A percentile compares a stretch with the other conserved stretches of the same genome.
Evolutionary conservation across 2,888 invertebrate species (phyloP).

Genomic region (Oxyscelio sp.): DNA sequence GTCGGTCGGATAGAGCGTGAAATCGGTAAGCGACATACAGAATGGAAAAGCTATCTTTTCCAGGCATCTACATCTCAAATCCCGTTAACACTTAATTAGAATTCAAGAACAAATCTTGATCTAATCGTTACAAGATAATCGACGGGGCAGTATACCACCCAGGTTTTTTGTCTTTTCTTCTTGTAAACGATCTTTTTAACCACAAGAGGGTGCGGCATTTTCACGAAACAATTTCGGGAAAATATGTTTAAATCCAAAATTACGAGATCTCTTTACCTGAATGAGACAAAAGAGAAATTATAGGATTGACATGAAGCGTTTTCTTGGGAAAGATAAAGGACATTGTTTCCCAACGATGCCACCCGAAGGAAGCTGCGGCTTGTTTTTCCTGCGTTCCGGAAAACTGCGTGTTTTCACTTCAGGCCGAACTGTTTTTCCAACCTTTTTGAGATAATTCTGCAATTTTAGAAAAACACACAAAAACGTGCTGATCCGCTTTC

Average conservation of each 20-base stretch:
- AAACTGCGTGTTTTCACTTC: constrained; percentile 31
- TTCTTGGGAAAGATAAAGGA: constrained; percentile 53
- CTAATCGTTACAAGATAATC: constrained; percentile 26
- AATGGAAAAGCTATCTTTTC: constrained; percentile 23
- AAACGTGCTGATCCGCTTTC: constrained; percentile 40
- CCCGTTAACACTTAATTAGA: constrained; percentile 47
- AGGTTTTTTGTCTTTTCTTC: constrained; percentile 2
- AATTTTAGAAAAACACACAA: constrained; percentile 44
- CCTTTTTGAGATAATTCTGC: constrained; percentile 36
- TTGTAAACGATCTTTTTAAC: background rate
- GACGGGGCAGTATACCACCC: constrained; percentile 36
- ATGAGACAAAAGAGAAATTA: constrained; percentile 18
- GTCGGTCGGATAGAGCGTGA: constrained; percentile 34
- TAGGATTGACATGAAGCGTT: background rate
- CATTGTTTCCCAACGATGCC: constrained; percentile 56
- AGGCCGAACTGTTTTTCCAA: constrained; percentile 43
- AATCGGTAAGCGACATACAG: constrained; percentile 33
- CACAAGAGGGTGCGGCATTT: background rate
- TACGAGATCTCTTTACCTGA: constrained; percentile 42
- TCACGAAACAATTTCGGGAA: background rate
- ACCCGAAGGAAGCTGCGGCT: constrained; percentile 25
- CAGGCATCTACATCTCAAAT: constrained; percentile 6
- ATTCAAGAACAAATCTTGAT: constrained; percentile 45
- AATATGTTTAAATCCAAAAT: background rate
- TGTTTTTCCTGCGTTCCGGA: constrained; percentile 39